Base-by-base conservation (phyloP, 2,113 vertebrate species). In the Mustela nigripes region DNA sequence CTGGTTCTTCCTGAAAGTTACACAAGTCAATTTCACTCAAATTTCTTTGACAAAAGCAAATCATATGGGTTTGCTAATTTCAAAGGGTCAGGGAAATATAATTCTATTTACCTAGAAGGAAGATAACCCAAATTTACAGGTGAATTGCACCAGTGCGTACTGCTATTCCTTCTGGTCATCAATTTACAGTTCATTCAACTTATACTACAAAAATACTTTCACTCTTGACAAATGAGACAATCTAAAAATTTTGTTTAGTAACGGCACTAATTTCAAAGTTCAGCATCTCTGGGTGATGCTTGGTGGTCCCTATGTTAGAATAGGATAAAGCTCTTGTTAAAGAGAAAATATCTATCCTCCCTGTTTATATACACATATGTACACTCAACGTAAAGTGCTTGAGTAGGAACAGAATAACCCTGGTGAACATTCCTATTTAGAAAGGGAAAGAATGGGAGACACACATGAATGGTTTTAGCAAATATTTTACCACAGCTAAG, bases 401-500 rank as follows among this genome's bases (percentile, higher is more conserved):
- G 48, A 42, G 62, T 31, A 69, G 26, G 60, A 28, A 58, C 45
- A 94, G 50, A 79, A 74, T 50, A 83, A 89, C 62, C 42, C 4
- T 26, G 33, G 56, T 60, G 74, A 97, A 90, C 58, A 87, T 87
- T 69, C 22, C 8, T 71, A 74, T 56, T 86, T 71, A 92, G 80
- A 78, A 90, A 73, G 48, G 36, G 12, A 9, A 90, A 60, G 21
- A 95, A 67, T 86, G 42, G 4, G 36, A 94, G 42, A 76, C 53
- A 71, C 90, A 89, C 16, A 65, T 24, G 36, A 95, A 89, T 48
- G 67, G 18, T 85, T 89, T 94, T 81, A 90, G 31, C 71, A 93
- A 93, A 83, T 96, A 48, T 86, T 90, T 94, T 89, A 78, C 63
- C 12, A 81, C 56, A 88, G 11, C n/a, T 67, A 91, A 91, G 19